phyloP scores from a whole-genome alignment of 2,888 invertebrate genomes.

The Amphipoea oculea region DNA sequence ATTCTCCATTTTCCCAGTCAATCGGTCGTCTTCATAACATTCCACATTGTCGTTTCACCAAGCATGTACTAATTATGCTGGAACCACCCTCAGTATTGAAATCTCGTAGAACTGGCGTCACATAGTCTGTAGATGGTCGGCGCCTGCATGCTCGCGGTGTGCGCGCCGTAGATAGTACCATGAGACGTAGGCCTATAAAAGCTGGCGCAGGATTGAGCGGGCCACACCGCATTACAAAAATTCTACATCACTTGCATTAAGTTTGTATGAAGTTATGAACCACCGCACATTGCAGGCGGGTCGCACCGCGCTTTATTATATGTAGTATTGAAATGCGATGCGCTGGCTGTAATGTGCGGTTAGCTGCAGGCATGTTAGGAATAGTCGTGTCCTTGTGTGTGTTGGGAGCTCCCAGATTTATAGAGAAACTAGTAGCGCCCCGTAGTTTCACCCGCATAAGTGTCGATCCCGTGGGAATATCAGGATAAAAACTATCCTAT shows the following conservation, averaged over 20 bases:
- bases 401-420: background rate
- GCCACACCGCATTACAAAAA: background rate
- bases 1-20: background rate
- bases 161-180: background rate
- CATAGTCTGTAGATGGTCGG: background rate
- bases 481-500: too few species aligned
- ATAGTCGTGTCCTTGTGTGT: slow-evolving; percentile 1
- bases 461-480: too few species aligned
- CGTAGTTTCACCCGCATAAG: too few species aligned
- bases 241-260: background rate
- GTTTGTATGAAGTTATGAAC: background rate
- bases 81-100: background rate
- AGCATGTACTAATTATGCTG: background rate
- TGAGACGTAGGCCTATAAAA: background rate
- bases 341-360: background rate
- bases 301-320: background rate
- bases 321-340: background rate
- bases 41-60: slow-evolving; percentile 4
- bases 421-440: background rate
- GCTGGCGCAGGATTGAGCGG: background rate
- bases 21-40: slow-evolving; percentile 4
- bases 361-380: background rate
- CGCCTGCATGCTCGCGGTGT: background rate
- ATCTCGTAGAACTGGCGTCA: background rate
- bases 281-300: background rate